Evolutionary conservation across 1,140 invertebrate species (phyloP).

Genomic region (Tenebrio molitor): DNA sequence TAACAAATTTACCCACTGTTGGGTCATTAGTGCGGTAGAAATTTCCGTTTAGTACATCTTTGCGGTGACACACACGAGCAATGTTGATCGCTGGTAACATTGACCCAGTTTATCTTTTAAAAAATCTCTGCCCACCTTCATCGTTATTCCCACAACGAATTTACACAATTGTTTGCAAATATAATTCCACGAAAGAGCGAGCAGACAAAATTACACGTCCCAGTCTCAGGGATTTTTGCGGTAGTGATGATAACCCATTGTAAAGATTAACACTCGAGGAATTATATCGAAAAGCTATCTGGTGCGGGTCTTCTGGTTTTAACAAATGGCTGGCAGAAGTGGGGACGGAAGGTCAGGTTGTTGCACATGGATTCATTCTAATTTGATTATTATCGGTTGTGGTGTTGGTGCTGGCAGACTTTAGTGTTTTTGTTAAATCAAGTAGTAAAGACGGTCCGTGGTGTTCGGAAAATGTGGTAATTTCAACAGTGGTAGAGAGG

Average conservation of each 20-base stretch:
- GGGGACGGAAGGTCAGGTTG: conserved; percentile 35
- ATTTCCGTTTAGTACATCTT: no score
- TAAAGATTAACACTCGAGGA: neutral
- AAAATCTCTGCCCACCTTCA: no score
- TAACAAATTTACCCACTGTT: no score
- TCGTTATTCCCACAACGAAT: no score
- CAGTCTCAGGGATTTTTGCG: no score
- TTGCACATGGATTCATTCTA: conserved; percentile 37
- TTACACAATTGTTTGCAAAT: no score
- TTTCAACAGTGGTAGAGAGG: neutral
- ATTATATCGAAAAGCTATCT: conserved; percentile 16
- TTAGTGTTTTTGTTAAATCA: conserved; percentile 1
- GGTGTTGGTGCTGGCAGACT: conserved; percentile 6
- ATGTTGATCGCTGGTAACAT: neutral
- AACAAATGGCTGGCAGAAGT: conserved; percentile 19
- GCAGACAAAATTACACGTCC: no score
- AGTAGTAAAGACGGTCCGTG: neutral
- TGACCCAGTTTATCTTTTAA: neutral
- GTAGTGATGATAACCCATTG: no score
- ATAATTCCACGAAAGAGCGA: neutral
- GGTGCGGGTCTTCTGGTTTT: conserved; percentile 16
- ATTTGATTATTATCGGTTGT: conserved; percentile 24
- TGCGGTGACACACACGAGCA: no score
- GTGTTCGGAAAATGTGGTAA: conserved; percentile 3
- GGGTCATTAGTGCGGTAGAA: no score